These are phyloP conservation scores for Biston betularia DNA, from an alignment of 2,888 invertebrate genomes.

Conservation along the genomic window DNA sequence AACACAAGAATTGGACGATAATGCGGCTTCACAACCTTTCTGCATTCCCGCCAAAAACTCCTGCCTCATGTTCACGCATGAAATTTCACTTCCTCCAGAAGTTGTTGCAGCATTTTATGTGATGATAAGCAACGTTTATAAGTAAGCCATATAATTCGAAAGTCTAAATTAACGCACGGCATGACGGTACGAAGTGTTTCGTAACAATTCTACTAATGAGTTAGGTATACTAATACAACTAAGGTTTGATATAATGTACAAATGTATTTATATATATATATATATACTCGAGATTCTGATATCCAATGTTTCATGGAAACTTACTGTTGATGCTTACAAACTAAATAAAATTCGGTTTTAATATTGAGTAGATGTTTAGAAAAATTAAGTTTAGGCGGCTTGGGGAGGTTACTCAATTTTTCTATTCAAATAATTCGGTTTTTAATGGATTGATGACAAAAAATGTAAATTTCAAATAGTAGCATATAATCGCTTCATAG, in stretches of 20 bases:
- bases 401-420: constrained; percentile 33
- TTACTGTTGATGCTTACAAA: constrained; percentile 18
- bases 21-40: too few species aligned
- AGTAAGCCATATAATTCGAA: not conserved
- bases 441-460: constrained; percentile 9
- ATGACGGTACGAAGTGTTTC: too few species aligned
- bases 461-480: not conserved
- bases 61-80: too few species aligned
- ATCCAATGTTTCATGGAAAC: not conserved
- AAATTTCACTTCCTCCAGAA: too few species aligned
- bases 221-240: not conserved
- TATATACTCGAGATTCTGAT: constrained; percentile 17
- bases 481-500: too few species aligned
- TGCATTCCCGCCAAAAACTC: too few species aligned
- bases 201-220: too few species aligned
- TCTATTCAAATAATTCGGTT: constrained; percentile 24
- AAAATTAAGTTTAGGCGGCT: constrained; percentile 42
- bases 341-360: constrained; percentile 39
- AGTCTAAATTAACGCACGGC: too few species aligned
- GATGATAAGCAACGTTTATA: not conserved
- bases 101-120: too few species aligned
- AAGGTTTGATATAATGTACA: not conserved
- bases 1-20: too few species aligned
- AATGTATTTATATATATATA: too few species aligned
- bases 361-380: constrained; percentile 14